Evolutionary conservation across 2,888 invertebrate species (phyloP), one percentile per base, ranked within the genome.

Genomic region (Drosophila setosimentum): DNA sequence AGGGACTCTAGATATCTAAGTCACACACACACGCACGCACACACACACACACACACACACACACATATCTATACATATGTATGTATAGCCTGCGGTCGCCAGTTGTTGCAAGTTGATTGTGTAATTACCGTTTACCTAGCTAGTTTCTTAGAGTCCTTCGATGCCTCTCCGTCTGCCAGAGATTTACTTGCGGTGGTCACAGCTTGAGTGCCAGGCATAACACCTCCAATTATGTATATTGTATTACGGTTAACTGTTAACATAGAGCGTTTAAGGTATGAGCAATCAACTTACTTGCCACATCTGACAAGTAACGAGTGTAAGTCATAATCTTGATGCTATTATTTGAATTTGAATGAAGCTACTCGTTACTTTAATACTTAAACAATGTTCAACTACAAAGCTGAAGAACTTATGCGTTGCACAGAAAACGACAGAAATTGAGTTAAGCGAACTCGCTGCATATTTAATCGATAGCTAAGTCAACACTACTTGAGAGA

Each of bases 111-210:
- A 73, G 50, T 65, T 69, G 58, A 58, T 61, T 60, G 45, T 51
- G 64, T 76, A 67, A 76, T 78, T 80, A 59, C 59, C 53, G 64
- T 61, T 62, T 55, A 64, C 66, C 53, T 66, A 57, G 37, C 37
- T 24, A 6, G 24, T 21, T 7, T 32, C 16, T 21, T 21, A 0
- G n/a, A 2, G 8, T 48, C 45, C n/a, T 40, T n/a, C 16, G 24
- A 4, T 16, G 2, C 18, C 54, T 3, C n/a, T 32, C 29, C 21
- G 45, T n/a, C 33, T 24, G 16, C 18, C 21, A 7, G 24, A 13
- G 6, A 24, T 37, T 37, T 54, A 8, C 10, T 24, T 53, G 53
- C 6, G 54, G 37, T 27, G 54, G 18, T 53, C 29, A 60, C 29
- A 60, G 8, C 4, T 6, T 21, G 32, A 3, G 45, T 29, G 51